Base-by-base conservation (phyloP, 2,797 vertebrate species). In the Perodicticus potto region DNA sequence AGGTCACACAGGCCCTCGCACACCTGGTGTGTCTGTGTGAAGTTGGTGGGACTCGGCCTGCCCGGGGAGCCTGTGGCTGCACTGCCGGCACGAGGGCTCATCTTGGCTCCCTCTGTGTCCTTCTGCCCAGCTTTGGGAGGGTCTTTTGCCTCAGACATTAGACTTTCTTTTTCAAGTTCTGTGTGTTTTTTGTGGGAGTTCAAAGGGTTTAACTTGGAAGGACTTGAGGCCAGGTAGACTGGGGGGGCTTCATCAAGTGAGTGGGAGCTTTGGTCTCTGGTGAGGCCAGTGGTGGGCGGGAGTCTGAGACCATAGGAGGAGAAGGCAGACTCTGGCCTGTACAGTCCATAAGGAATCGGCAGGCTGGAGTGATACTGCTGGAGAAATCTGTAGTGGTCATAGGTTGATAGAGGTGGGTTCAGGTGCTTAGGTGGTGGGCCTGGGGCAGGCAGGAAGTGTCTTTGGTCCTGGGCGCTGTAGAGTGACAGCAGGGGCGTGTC, bases 31-130 rank as follows among this genome's bases (percentile, higher is more conserved):
- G 97, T 99, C 98, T 99, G 99, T 1, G 98, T 98, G 97, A 99
- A 98, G 93, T 99, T 99, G 82, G 99, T 99, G 70, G 99, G 99
- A 93, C 99, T 99, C 0, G 99, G 99, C 97, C 99, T 99, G 90
- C 99, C 99, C 0, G 99, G 99, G 27, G 99, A 99, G 43, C 99
- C 99, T 0, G 99, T 99, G 40, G 99, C 99, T 0, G 99, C 99
- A 0, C 99, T 99, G 43, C 99, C 99, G 0, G 99, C 99, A 0
- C 99, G 99, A 3, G 99, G 99, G 95, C 99, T 99, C 98, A 99
- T 99, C 91, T 99, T 99, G 55, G 98, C 99, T 19, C 98, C 98
- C 57, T 99, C 98, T 74, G 99, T 98, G 92, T 99, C 99, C 25
- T 98, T 96, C 97, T 98, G 97, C 5, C 98, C 97, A 0, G 98